Conservation (phyloP, 2,113 vertebrate species). For the Cervus canadensis region DNA sequence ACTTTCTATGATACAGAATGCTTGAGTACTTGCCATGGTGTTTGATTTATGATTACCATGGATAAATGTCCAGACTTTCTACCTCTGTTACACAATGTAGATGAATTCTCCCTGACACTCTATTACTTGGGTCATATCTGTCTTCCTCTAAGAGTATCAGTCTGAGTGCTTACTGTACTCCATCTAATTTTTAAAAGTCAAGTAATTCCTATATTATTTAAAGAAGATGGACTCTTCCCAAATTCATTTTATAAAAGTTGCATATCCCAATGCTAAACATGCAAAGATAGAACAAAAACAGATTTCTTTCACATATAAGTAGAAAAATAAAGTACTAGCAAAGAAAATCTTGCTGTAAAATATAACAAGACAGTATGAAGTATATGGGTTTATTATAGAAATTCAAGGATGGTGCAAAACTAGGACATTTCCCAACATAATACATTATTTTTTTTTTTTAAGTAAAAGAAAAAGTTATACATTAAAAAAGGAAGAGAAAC, state of each 20-base stretch:
- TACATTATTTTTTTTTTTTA: neutral
- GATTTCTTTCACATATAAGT: neutral
- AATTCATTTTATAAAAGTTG: neutral
- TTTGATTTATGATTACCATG: neutral
- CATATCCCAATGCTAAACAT: neutral
- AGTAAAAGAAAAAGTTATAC: neutral
- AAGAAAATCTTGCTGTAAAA: neutral
- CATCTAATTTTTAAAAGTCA: neutral
- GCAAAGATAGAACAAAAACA: conserved; percentile 10
- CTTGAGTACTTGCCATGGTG: neutral
- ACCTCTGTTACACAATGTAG: neutral
- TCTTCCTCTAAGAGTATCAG: neutral
- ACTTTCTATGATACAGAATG: neutral
- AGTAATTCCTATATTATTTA: neutral
- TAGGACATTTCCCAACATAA: neutral
- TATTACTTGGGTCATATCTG: neutral
- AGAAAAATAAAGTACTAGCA: neutral
- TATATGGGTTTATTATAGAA: neutral
- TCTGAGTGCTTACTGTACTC: neutral
- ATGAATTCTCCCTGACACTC: neutral
- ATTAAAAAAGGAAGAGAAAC: neutral
- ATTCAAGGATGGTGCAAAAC: neutral
- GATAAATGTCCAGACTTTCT: neutral
- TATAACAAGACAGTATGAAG: neutral
- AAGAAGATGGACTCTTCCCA: neutral